Base-by-base conservation (phyloP, 2,113 vertebrate species). In the Neogobius melanostomus region DNA sequence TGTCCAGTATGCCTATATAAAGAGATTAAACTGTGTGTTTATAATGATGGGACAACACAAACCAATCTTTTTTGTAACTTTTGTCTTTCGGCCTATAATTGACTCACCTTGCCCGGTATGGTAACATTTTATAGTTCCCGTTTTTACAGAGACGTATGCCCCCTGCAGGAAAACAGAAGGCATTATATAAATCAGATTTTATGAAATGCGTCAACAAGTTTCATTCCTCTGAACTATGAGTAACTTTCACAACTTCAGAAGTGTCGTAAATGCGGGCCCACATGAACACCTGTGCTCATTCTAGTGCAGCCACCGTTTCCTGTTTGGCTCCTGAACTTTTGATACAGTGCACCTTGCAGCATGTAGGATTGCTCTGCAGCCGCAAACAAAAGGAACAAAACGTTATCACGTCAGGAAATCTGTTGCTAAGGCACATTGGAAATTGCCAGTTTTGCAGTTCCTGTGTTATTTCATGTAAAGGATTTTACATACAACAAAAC, bases 91-190 rank as follows among this genome's bases (percentile, higher is more conserved):
- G 43, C 8, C 59, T 76, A 11, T 36, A 36, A 2, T 64, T 44
- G 46, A 79, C 90, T 91, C 89, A 97, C 96, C 95, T 93, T 95
- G 93, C 88, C 94, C 95, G 89, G 94, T 91, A 2, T 95, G 91
- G 82, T 95, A 72, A 0, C 94, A 84, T 89, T 94, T 90, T 62
- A 82, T 69, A 64, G 93, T 85, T 81, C 92, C 92, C 53, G 77
- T 93, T 93, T 92, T 96, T 82, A 95, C 46, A 79, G 92, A 93
- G 47, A 89, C 11, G 84, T 88, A 95, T 66, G 81, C 84, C 71
- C 77, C 78, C 96, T 98, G 75, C 49, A 68, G 44, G 52, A 44
- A 75, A 88, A 44, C 12, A 79, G 11, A 80, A 64, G 46, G 79
- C 43, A 68, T 17, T 44, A 76, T 21, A 2, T 21, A 69, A 14